A percentile compares a stretch with the other conserved stretches of the same genome.
Conservation (phyloP, 2,888 invertebrate genomes). For the Neoitamus cyanurus region DNA sequence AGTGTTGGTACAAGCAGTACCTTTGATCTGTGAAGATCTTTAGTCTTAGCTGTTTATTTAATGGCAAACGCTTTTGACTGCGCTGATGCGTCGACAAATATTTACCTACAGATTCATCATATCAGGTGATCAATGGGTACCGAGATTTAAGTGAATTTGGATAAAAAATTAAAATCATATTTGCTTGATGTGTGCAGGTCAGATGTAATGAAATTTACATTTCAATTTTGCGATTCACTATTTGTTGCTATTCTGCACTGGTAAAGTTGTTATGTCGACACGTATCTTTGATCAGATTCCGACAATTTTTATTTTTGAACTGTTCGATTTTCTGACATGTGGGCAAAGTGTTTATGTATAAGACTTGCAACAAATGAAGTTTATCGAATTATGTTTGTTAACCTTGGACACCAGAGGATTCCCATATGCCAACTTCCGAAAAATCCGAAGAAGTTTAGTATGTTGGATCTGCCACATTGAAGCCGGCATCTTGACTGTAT, state of each 20-base stretch:
- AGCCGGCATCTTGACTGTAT: no score
- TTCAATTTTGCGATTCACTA: neutral
- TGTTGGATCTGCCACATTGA: no score
- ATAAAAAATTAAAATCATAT: neutral
- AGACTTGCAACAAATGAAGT: no score
- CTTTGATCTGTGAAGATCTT: neutral
- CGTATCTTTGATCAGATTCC: neutral
- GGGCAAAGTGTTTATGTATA: no score
- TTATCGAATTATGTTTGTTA: no score
- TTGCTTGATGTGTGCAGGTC: neutral
- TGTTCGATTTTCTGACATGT: no score
- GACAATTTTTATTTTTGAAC: neutral
- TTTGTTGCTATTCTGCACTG: neutral
- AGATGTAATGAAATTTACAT: neutral
- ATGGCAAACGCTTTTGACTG: neutral
- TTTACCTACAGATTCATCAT: neutral
- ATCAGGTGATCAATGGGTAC: neutral
- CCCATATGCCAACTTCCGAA: no score
- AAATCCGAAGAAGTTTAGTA: no score
- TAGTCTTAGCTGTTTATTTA: neutral
- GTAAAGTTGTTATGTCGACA: neutral
- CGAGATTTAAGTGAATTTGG: constrained; percentile 19
- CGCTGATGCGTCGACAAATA: neutral
- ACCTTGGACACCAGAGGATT: no score
- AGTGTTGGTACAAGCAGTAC: neutral